Evolutionary conservation across 1,140 invertebrate species (phyloP), one percentile per base, ranked within the genome.

Genomic region (Saccostrea cuccullata): DNA sequence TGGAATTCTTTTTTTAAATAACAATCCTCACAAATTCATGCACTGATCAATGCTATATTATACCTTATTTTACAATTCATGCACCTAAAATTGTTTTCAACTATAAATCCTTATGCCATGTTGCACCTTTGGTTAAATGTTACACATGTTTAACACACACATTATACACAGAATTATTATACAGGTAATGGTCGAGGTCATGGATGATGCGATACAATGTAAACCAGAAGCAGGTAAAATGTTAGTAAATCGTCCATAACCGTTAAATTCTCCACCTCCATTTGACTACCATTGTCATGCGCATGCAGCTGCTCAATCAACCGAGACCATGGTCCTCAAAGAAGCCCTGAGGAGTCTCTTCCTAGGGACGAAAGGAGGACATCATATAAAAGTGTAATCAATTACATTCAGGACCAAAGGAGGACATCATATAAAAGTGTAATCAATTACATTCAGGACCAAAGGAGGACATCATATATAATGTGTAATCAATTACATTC

Each of bases 331-430:
- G 89, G 64, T 89, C 89, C 83, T 89, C 89, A 85, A 89, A 89
- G 85, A 89, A 89, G 85, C 89, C 89, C 82, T 89, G 89, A 47
- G 89, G 89, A 77, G 89, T 89, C 86, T 89, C 89, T 70, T 89
- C 89, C 89, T 89, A 85, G 56, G 26, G 85, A 87, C 73, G 85
- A 89, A 88, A 87, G 82, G 88, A 84, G 82, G 86, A 87, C 82
- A 87, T 73, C 23, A 30, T 15, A 40, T 87, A 84, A 60, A 55
- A 83, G 1, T 60, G 17, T 82, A 23, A 40, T 73, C 30, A 36
- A 73, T 15, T 73, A 15, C 26, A 26, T 15, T 73, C 83, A 67
- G 15, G 82, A 84, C 56, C 58, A 86, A 88, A 55, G 73, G 82
- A 67, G 73, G 70, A 6, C 6, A 56, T 8, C 17, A 40, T 87